Conservation (phyloP, 2,888 invertebrate genomes). For the Slavum lentiscoides region DNA sequence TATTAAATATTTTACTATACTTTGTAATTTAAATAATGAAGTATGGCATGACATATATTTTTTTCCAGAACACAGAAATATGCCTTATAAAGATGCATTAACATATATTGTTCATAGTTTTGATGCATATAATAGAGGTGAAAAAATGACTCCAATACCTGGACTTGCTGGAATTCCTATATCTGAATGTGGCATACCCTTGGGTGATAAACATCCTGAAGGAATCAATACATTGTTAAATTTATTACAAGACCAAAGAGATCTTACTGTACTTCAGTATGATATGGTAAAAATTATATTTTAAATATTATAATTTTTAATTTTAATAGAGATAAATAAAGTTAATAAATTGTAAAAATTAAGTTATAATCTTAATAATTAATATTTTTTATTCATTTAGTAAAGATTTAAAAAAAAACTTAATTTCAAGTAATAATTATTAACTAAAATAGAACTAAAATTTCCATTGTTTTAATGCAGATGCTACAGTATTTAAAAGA, state of each 20-base stretch:
- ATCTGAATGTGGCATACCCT: slow-evolving; percentile 56
- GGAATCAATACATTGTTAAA: slow-evolving; percentile 72
- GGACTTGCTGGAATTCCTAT: slow-evolving; percentile 60
- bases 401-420: not conserved
- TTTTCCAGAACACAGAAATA: slow-evolving; percentile 86
- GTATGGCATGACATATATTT: not conserved
- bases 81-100: slow-evolving; percentile 91
- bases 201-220: slow-evolving; percentile 64
- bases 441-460: not conserved
- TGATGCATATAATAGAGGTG: slow-evolving; percentile 65
- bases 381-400: not conserved
- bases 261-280: slow-evolving; percentile 76
- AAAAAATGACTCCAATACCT: slow-evolving; percentile 62
- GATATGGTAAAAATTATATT: slow-evolving; percentile 61
- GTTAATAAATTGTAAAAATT: not conserved
- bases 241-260: slow-evolving; percentile 79
- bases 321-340: not conserved
- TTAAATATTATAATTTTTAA: not conserved
- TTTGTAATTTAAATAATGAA: no score
- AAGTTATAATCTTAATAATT: not conserved
- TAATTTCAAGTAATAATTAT: not conserved
- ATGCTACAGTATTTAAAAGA: slow-evolving; percentile 75
- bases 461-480: slow-evolving; percentile 57
- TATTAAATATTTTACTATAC: no score
- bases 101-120: slow-evolving; percentile 76